Percentiles rank a stretch among this genome's conserved stretches.
phyloP scores from a whole-genome alignment of 1,140 invertebrate species.

The Proctacanthus coquilletti region DNA sequence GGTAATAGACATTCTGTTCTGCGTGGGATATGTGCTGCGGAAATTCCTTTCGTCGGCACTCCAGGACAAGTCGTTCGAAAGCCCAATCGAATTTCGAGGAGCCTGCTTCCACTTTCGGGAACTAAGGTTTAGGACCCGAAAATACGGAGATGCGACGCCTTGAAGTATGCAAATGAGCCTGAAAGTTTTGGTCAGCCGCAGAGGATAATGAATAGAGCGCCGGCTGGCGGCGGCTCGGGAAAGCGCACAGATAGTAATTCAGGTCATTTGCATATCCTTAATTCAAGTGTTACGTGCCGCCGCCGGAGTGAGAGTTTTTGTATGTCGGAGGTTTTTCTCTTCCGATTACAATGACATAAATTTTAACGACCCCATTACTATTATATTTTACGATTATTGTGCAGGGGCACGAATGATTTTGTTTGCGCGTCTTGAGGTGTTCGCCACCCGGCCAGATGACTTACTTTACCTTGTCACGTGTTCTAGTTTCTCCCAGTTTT shows the following conservation, averaged over 20 bases:
- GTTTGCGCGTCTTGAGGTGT: no score
- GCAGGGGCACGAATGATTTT: neutral
- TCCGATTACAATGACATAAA: neutral
- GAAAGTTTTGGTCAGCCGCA: neutral
- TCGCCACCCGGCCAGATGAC: no score
- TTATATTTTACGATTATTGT: conserved; percentile 1
- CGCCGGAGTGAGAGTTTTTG: neutral
- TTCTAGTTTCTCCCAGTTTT: no score
- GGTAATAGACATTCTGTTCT: neutral
- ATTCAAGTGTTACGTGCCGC: neutral
- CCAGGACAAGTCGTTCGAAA: no score
- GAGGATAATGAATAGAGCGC: neutral
- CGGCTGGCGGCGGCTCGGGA: neutral
- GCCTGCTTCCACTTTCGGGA: neutral
- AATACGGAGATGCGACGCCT: neutral
- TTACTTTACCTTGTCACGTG: no score
- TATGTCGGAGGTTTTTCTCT: neutral
- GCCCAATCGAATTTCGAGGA: no score
- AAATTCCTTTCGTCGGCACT: no score
- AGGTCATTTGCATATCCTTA: neutral
- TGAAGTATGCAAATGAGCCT: neutral
- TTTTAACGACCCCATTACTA: neutral
- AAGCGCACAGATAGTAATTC: neutral
- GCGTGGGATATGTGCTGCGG: no score
- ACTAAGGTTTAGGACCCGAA: neutral